phyloP scores from a whole-genome alignment of 2,888 invertebrate genomes.

The Cabera pusaria region DNA sequence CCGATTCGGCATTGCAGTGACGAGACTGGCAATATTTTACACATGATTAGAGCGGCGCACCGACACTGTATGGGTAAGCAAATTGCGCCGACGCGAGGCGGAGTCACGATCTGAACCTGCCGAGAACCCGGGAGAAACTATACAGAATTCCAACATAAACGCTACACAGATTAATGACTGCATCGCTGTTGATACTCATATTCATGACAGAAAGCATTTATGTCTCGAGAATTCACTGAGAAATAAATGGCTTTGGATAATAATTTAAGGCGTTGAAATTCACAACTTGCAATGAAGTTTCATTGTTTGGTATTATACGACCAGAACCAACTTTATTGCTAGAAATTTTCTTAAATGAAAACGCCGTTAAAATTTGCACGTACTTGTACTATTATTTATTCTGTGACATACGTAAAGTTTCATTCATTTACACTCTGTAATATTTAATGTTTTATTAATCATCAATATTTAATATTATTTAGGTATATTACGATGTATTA shows the following conservation, averaged over 20 bases:
- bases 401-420: no score
- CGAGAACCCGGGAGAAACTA: constrained; percentile 77
- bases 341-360: no score
- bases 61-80: constrained; percentile 80
- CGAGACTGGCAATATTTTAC: constrained; percentile 78
- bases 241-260: background rate
- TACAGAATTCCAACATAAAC: constrained; percentile 79
- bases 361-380: no score
- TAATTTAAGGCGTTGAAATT: background rate
- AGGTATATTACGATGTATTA: no score
- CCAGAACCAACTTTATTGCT: constrained; percentile 47
- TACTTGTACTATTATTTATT: no score
- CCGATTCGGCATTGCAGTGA: constrained; percentile 70
- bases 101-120: constrained; percentile 81
- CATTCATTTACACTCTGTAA: no score
- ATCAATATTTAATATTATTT: no score
- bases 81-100: constrained; percentile 79
- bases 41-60: constrained; percentile 75
- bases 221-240: constrained; percentile 12
- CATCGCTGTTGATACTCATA: constrained; percentile 53
- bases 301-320: no score
- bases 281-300: background rate
- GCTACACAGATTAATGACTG: constrained; percentile 74
- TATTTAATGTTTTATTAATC: no score
- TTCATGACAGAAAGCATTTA: constrained; percentile 22